Evolutionary conservation across 2,888 invertebrate species (phyloP).

Genomic region (Harpalus rufipes): DNA sequence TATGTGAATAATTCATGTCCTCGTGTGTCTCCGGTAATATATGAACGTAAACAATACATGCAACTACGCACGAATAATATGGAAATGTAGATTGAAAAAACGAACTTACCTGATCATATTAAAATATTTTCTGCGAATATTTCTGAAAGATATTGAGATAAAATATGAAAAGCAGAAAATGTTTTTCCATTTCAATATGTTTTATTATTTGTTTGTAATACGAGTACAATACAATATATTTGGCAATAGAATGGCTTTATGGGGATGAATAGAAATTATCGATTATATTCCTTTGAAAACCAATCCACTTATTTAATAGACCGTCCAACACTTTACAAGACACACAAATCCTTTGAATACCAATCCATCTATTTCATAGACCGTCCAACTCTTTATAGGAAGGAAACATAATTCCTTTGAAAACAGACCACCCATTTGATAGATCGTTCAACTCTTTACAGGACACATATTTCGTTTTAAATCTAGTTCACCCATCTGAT

Average conservation of each 20-base stretch:
- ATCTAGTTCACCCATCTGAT: too few species aligned
- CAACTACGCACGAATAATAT: not conserved
- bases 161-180: not conserved
- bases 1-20: slow-evolving; percentile 17
- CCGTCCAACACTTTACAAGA: too few species aligned
- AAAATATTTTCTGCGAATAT: not conserved
- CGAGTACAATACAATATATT: not conserved
- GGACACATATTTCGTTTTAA: too few species aligned
- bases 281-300: not conserved
- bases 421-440: too few species aligned
- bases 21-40: not conserved
- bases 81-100: not conserved
- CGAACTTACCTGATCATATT: not conserved
- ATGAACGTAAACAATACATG: slow-evolving; percentile 11
- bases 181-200: not conserved
- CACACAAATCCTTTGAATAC: too few species aligned
- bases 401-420: too few species aligned
- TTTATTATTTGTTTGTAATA: not conserved
- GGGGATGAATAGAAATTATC: not conserved
- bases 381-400: too few species aligned
- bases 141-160: not conserved
- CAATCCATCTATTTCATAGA: too few species aligned
- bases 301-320: too few species aligned
- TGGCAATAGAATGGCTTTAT: not conserved
- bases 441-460: too few species aligned